These are phyloP conservation scores for Euphydryas editha DNA, from an alignment of 2,888 invertebrate genomes.

Conservation along the genomic window DNA sequence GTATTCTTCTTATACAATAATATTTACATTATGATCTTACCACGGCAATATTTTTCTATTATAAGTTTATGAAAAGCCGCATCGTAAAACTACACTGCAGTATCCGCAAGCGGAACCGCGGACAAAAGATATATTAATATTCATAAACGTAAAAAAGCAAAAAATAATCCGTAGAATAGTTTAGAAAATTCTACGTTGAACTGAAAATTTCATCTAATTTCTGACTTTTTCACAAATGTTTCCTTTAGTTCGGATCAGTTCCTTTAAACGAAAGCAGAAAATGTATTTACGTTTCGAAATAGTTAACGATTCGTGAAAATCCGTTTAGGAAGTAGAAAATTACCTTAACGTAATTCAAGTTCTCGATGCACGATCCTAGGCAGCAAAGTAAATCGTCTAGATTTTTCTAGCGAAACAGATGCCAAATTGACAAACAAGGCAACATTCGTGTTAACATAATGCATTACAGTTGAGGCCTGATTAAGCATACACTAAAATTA, in stretches of 20 bases:
- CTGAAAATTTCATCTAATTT: not conserved
- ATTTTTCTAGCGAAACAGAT: constrained; percentile 58
- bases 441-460: constrained; percentile 41
- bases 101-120: not conserved
- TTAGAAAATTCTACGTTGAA: not conserved
- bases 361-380: constrained; percentile 46
- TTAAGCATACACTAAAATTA: no score
- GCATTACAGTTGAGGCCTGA: constrained; percentile 31
- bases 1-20: not conserved
- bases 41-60: not conserved
- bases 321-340: constrained; percentile 50
- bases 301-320: constrained; percentile 52
- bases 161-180: not conserved
- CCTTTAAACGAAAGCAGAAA: constrained; percentile 11
- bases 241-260: constrained; percentile 7
- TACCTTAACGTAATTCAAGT: constrained; percentile 51
- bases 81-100: not conserved
- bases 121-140: constrained; percentile 7
- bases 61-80: not conserved
- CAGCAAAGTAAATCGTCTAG: constrained; percentile 54
- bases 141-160: constrained; percentile 8
- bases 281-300: constrained; percentile 16
- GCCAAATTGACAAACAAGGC: constrained; percentile 56
- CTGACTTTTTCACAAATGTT: not conserved
- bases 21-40: not conserved